Base-by-base conservation (phyloP, 2,113 vertebrate species). In the Pipra filicauda region DNA sequence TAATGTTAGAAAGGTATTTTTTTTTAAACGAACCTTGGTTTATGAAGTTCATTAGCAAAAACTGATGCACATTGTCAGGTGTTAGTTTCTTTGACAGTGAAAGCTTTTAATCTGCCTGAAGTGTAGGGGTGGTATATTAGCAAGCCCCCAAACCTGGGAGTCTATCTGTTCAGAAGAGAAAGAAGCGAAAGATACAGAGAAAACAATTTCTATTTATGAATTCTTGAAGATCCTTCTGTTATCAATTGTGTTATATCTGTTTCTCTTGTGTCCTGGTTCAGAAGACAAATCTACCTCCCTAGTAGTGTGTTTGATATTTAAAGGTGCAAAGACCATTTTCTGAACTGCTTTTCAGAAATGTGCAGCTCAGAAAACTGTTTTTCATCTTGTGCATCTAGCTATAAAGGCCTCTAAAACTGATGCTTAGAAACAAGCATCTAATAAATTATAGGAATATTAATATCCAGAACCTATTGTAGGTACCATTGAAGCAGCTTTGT, bases 31-130 rank as follows among this genome's bases (percentile, higher is more conserved):
- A 73, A 39, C 8, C 18, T 66, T 31, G 6, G 52, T 66, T 55
- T 57, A 74, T 3, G n/a, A 13, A 27, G 15, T 41, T 88, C 14
- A 49, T 76, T 44, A 65, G 23, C 16, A 72, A 79, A 83, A 55
- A 20, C 9, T 35, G 24, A 16, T 69, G 8, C 0, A 1, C 18
- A 8, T 30, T 64, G 12, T 39, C 12, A n/a, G 30, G 11, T 0
- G 0, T 39, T 66, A 39, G 43, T 69, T 95, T 85, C 8, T 61
- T 41, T 27, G 35, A 54, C 20, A 79, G 55, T 61, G 3, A 51
- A 77, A 82, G 26, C 5, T 62, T 80, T 91, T 57, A 52, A 11
- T 51, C 39, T 44, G 8, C 11, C 8, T 77, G 1, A 2, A 41
- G 28, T 37, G 3, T n/a, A 70, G 8, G 20, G 12, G 6, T n/a